phyloP scores from a whole-genome alignment of 2,888 invertebrate species.

The Julus scanicus region DNA sequence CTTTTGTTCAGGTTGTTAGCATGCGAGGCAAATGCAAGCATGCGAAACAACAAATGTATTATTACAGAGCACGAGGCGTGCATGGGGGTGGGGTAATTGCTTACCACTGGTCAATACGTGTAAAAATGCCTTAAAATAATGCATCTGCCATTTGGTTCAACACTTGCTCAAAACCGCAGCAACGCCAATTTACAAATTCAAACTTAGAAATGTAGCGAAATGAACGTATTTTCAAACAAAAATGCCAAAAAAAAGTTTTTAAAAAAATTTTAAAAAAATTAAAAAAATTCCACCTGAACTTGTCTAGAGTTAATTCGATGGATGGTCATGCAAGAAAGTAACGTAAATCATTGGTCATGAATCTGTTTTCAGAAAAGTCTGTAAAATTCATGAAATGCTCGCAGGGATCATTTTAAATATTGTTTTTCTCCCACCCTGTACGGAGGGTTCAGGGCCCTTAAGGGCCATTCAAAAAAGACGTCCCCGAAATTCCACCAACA shows the following conservation, averaged over 20 bases:
- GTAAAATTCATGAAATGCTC: not conserved
- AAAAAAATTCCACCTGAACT: not conserved
- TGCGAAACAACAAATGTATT: constrained; percentile 19
- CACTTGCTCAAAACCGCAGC: not conserved
- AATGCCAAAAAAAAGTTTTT: not conserved
- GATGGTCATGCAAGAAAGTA: not conserved
- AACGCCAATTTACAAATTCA: not conserved
- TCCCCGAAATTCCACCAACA: too few relatives aligned
- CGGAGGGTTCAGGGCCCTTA: too few relatives aligned
- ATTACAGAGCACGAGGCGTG: not conserved
- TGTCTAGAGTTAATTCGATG: not conserved
- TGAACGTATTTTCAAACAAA: too few relatives aligned
- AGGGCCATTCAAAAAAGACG: too few relatives aligned
- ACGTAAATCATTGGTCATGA: not conserved
- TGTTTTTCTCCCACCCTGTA: too few relatives aligned
- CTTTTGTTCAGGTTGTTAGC: constrained; percentile 19
- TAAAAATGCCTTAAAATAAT: constrained; percentile 19
- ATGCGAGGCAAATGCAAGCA: constrained; percentile 11
- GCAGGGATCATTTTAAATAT: too few relatives aligned
- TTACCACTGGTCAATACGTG: constrained; percentile 11
- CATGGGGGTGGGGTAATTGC: constrained; percentile 19
- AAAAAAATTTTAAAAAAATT: too few relatives aligned
- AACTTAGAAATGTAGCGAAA: not conserved
- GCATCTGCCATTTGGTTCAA: not conserved
- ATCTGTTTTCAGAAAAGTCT: not conserved